phyloP scores from a whole-genome alignment of 2,113 vertebrate species.

The Cisticola juncidis region DNA sequence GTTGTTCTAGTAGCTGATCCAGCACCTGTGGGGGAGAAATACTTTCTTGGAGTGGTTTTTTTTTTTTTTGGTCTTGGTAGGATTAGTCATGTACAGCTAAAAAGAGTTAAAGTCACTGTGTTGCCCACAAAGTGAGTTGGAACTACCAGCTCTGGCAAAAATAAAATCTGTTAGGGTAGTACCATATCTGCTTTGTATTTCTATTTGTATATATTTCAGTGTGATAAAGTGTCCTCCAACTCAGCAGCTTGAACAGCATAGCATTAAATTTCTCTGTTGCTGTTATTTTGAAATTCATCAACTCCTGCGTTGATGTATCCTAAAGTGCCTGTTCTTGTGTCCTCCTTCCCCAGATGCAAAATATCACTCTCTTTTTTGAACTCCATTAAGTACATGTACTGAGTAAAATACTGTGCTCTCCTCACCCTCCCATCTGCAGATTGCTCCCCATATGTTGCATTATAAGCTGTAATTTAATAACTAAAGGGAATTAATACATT shows the following conservation, averaged over 20 bases:
- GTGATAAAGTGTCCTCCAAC: background rate
- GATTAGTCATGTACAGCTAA: background rate
- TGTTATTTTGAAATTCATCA: constrained; percentile 4
- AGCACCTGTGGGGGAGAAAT: background rate
- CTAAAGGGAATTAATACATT: constrained; percentile 15
- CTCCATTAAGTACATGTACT: background rate
- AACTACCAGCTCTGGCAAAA: background rate
- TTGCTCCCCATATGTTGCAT: constrained; percentile 31
- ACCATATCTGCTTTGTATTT: background rate
- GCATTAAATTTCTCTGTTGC: background rate
- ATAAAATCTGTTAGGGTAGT: background rate
- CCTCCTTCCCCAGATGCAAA: constrained; percentile 24
- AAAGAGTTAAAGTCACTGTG: background rate
- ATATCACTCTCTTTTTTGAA: background rate
- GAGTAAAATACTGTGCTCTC: constrained; percentile 12
- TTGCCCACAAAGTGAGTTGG: background rate
- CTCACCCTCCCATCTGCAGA: constrained; percentile 18
- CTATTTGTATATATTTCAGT: background rate
- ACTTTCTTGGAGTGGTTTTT: background rate
- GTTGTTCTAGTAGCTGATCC: background rate
- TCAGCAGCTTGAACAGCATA: background rate
- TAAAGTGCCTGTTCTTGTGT: background rate
- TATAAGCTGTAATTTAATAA: constrained; percentile 14
- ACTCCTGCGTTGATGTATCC: background rate
- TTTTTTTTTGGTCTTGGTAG: background rate